phyloP scores from a whole-genome alignment of 2,888 invertebrate species.

The Yponomeuta malinellus region DNA sequence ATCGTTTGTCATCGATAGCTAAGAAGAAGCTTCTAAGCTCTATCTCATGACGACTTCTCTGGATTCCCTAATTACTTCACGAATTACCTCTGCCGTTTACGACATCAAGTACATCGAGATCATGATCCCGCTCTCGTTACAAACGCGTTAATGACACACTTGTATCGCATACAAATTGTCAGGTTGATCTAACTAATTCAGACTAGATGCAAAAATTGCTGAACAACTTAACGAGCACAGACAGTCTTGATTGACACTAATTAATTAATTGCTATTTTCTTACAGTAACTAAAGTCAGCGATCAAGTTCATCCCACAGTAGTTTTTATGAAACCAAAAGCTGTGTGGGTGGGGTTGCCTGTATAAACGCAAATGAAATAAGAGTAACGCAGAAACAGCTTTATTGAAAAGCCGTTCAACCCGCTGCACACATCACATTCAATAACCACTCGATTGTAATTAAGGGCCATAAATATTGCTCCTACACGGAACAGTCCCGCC shows the following conservation, averaged over 20 bases:
- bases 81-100: not conserved
- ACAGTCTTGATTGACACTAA: too few relatives aligned
- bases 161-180: not conserved
- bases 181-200: too few relatives aligned
- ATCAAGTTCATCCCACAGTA: too few relatives aligned
- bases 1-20: too few relatives aligned
- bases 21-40: not conserved
- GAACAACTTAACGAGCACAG: too few relatives aligned
- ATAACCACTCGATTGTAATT: conserved; percentile 45
- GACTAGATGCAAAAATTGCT: too few relatives aligned
- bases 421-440: conserved; percentile 30
- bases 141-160: not conserved
- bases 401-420: not conserved
- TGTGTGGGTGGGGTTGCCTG: too few relatives aligned
- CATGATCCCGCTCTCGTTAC: not conserved
- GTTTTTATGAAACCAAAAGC: too few relatives aligned
- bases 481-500: conserved; percentile 35
- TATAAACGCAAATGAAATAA: not conserved
- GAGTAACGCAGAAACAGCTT: not conserved
- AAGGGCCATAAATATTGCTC: conserved; percentile 49
- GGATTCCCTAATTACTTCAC: not conserved
- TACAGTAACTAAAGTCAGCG: too few relatives aligned
- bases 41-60: not conserved
- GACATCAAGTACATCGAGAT: not conserved
- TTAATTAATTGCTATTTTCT: too few relatives aligned